Percentiles rank a stretch among this genome's conserved stretches.
phyloP scores from a whole-genome alignment of 1,140 invertebrate species.

The Papilio xuthus region DNA sequence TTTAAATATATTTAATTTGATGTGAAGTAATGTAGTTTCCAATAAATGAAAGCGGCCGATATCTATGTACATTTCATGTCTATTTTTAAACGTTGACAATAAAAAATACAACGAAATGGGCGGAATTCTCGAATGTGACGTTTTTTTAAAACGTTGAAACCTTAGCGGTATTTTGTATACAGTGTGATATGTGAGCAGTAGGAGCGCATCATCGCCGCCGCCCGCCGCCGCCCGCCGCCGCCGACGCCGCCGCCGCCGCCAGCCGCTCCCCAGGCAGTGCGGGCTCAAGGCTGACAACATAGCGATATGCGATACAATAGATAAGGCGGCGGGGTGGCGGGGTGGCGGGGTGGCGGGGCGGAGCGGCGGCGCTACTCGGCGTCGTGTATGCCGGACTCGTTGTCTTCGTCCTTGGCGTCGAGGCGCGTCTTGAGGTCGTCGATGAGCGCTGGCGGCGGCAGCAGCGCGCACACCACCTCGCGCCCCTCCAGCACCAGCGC shows the following conservation, averaged over 20 bases:
- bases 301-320: too few species aligned
- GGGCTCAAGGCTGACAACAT: too few species aligned
- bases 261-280: too few species aligned
- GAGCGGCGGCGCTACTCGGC: conserved; percentile 57
- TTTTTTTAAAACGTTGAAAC: not conserved
- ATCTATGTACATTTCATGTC: not conserved
- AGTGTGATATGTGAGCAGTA: not conserved
- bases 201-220: not conserved
- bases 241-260: too few species aligned
- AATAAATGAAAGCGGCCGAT: not conserved
- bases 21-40: too few species aligned
- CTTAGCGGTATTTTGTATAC: not conserved
- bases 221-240: too few species aligned
- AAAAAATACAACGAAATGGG: not conserved
- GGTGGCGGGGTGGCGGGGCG: too few species aligned
- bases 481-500: conserved; percentile 60
- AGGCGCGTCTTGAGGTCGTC: conserved; percentile 73
- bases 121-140: not conserved
- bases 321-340: too few species aligned
- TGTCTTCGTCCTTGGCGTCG: conserved; percentile 73
- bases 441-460: conserved; percentile 66
- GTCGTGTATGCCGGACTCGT: conserved; percentile 76
- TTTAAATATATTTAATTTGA: too few species aligned
- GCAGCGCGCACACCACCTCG: conserved; percentile 63
- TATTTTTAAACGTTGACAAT: not conserved